A percentile compares a stretch with the other conserved stretches of the same genome.
Conservation (phyloP, 2,113 vertebrate genomes). For the Odocoileus virginianus region DNA sequence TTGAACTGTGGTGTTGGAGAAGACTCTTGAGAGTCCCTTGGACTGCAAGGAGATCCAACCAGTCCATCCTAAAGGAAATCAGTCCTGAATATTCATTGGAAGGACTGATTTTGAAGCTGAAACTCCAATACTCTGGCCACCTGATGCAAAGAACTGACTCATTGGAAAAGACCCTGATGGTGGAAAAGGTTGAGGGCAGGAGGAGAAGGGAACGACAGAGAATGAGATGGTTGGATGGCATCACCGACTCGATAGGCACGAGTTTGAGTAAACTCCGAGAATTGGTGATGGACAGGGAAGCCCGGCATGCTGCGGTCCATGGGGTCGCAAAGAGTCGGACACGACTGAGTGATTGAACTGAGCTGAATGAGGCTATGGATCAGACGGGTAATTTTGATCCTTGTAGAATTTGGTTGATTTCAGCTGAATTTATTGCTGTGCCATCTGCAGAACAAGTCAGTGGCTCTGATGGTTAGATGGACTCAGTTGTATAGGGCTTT, state of each 20-base stretch:
- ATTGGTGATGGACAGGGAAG: not conserved
- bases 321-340: not conserved
- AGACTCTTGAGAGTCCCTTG: not conserved
- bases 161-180: not conserved
- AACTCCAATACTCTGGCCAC: not conserved
- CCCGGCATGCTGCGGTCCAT: not conserved
- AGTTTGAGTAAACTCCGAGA: not conserved
- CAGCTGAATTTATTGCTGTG: not conserved
- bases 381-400: not conserved
- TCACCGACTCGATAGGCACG: accelerated
- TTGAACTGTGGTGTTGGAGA: not conserved
- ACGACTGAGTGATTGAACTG: not conserved
- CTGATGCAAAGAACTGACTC: not conserved
- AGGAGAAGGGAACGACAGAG: not conserved
- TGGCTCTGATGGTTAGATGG: not conserved
- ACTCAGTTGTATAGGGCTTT: not conserved
- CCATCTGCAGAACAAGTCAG: not conserved
- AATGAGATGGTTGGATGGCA: not conserved
- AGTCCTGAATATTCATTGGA: not conserved
- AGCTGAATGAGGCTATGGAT: not conserved
- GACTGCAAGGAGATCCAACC: not conserved
- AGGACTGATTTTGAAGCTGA: not conserved
- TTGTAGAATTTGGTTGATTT: accelerated
- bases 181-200: not conserved
- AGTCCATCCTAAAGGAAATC: not conserved